Base-by-base conservation (phyloP, 2,113 vertebrate genomes). In the Leucosticte australis region DNA sequence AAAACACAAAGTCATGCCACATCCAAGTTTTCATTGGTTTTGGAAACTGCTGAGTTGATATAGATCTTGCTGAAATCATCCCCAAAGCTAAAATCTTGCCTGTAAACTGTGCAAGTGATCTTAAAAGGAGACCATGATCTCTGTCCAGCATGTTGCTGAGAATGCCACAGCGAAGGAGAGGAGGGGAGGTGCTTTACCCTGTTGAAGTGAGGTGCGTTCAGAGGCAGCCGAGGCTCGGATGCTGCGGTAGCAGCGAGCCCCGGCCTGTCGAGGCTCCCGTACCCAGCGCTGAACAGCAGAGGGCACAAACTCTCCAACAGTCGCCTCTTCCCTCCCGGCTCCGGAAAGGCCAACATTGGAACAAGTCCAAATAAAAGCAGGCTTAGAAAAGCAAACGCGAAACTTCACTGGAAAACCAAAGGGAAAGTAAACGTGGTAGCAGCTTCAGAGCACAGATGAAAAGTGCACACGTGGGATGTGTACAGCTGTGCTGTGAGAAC, bases 301-400 rank as follows among this genome's bases (percentile, higher is more conserved):
- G 96, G 96, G 96, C 96, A 93, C 93, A 95, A 86, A 92, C 41
- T 90, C 93, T 88, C 93, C 7, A 28, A 47, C n/a, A 83, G 94
- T 17, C 11, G 5, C 60, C 64, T 47, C 55, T 33, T n/a, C 39
- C 37, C 55, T n/a, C 39, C 37, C 5, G 9, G 47, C 67, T 62
- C 68, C 30, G 7, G 1, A 16, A 41, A 44, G 11, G 83, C 64
- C 79, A 27, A 7, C 65, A 1, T 14, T 56, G 41, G 31, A 57
- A 41, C 21, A 24, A 49, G 46, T 11, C 59, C 78, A 16, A n/a
- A 39, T 33, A 37, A 50, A 83, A 80, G 30, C 59, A 17, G 39
- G 35, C 39, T 83, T 67, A 37, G 78, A 28, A 63, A 73, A 91
- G 27, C 27, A 39, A 91, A 50, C 27, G 3, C 0, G 8, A 31